Evolutionary conservation across 2,888 invertebrate species (phyloP), one percentile per base, ranked within the genome.

Genomic region (Plebejus argus): DNA sequence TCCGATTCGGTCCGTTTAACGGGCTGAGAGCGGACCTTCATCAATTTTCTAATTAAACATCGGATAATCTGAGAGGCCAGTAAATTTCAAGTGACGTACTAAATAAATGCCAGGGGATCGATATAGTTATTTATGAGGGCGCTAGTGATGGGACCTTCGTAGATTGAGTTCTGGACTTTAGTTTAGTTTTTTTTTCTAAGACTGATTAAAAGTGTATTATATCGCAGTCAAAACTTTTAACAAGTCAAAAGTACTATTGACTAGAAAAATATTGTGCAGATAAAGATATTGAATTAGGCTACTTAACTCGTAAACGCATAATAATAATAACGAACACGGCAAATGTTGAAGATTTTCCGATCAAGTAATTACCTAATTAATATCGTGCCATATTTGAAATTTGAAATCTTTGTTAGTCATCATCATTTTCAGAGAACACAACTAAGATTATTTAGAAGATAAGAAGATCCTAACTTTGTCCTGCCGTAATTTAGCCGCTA

Each of bases 21-120:
- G n/a, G 39, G n/a, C n/a, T 8, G 20, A 71, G 20, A 39, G 35
- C n/a, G 39, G 20, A 71, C 71, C 71, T 71, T 39, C 71, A 71
- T 71, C 71, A 71, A 71, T 71, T 71, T 71, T 71, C 71, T 71
- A 71, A 71, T 71, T 71, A 71, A 71, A 39, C 71, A 71, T 66
- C 66, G 28, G 28, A 66, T 66, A 66, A 71, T 39, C 35, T 71
- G n/a, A 12, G 71, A 39, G 20, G 71, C 39, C 20, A 71, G 71
- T 71, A 39, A 71, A 71, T 71, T 71, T 39, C 39, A n/a, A 71
- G 35, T 39, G 35, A 71, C 10, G 28, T 66, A 66, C 28, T 66
- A 28, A 66, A 66, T 66, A 66, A 66, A 66, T 66, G 28, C 28
- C 66, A 66, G 18, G 1, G 66, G 66, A 66, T 66, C 66, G 66